These are phyloP conservation scores for Melanotaenia duboulayi DNA, from an alignment of 2,113 vertebrate genomes.

Conservation along the genomic window DNA sequence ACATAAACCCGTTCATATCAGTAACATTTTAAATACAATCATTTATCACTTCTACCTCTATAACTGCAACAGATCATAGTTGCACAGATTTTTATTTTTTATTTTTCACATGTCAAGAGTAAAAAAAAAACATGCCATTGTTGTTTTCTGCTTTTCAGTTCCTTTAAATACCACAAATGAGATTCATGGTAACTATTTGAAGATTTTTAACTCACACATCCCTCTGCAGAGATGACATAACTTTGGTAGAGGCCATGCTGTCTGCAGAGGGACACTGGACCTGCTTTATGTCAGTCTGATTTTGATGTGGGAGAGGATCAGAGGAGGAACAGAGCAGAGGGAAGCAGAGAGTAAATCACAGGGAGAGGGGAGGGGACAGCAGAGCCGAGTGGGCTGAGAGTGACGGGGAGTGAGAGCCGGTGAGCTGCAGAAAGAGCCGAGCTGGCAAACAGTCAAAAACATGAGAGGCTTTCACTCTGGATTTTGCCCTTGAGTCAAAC, in stretches of 20 bases:
- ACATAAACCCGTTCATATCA: no score
- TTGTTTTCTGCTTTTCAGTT: conserved; percentile 5
- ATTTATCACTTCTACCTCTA: no score
- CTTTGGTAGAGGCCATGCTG: conserved; percentile 26
- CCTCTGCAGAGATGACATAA: conserved; percentile 52
- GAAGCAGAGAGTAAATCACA: conserved; percentile 57
- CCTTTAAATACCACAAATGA: conserved; percentile 8
- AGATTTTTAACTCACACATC: conserved; percentile 7
- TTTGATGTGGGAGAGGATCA: conserved; percentile 60
- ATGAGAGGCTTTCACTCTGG: conserved; percentile 79
- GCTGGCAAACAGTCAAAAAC: conserved; percentile 76
- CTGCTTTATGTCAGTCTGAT: conserved; percentile 57
- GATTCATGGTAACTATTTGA: conserved; percentile 10
- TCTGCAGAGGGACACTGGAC: conserved; percentile 39
- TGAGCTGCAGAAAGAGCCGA: conserved; percentile 25
- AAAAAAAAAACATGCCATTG: conserved; percentile 9
- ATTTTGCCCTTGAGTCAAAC: conserved; percentile 81
- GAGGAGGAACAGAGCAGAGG: conserved; percentile 31
- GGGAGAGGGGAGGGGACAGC: conserved; percentile 27
- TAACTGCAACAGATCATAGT: neutral
- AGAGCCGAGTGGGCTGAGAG: conserved; percentile 35
- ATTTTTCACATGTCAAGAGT: neutral
- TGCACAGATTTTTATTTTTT: no score
- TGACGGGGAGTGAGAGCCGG: conserved; percentile 28
- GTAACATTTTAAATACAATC: no score